Evolutionary conservation across 2,113 vertebrate species (phyloP).

Genomic region (Noturus placidus): DNA sequence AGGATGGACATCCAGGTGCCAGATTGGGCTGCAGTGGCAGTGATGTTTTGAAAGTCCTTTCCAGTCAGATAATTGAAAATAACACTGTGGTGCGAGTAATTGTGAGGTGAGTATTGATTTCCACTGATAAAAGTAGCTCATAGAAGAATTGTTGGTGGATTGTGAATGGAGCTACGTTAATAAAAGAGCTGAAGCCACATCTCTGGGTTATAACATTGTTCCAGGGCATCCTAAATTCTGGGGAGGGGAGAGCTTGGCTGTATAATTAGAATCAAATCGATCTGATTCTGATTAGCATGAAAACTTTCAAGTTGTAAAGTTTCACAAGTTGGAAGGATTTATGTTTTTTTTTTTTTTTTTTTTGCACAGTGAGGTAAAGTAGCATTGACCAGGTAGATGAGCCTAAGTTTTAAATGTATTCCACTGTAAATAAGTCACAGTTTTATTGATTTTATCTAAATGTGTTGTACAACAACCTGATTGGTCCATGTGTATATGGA

Average conservation of each 20-base stretch:
- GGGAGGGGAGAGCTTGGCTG: too few species aligned
- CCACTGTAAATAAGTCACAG: not conserved
- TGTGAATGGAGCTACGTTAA: not conserved
- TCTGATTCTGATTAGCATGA: not conserved
- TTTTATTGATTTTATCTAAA: not conserved
- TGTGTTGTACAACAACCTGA: not conserved
- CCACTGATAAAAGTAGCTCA: not conserved
- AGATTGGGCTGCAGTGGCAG: constrained; percentile 72
- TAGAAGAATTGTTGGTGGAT: not conserved
- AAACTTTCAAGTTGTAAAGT: not conserved
- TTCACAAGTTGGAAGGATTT: not conserved
- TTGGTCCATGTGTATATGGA: not conserved
- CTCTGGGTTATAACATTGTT: not conserved
- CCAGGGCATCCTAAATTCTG: not conserved
- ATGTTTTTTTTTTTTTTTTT: not conserved
- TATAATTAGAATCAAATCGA: not conserved
- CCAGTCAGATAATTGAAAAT: constrained; percentile 66
- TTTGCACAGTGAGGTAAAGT: not conserved
- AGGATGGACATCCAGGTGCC: constrained; percentile 75
- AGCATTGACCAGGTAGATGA: not conserved
- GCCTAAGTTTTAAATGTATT: not conserved
- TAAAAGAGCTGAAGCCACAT: not conserved
- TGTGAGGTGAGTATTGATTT: constrained; percentile 68
- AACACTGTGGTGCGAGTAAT: constrained; percentile 69
- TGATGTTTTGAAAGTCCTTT: constrained; percentile 68